Percentiles rank a stretch among this genome's conserved stretches.
These are phyloP conservation scores for Remorina albescens DNA, from an alignment of 2,797 vertebrate genomes.

Conservation along the genomic window DNA sequence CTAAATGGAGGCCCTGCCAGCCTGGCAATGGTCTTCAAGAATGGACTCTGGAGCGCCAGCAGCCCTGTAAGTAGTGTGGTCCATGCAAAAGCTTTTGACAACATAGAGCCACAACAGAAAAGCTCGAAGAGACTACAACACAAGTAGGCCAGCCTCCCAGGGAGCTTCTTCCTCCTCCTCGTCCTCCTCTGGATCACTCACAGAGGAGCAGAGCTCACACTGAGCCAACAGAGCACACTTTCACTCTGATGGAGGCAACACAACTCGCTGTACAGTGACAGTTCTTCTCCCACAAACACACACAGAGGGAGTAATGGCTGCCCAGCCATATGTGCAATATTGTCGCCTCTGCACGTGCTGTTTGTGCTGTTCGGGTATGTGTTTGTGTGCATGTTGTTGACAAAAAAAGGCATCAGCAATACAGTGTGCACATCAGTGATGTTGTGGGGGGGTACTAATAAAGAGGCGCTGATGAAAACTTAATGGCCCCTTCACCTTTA, in stretches of 20 bases:
- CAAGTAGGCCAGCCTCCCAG: conserved; percentile 64
- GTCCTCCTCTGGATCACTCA: conserved; percentile 30
- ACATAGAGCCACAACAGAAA: conserved; percentile 46
- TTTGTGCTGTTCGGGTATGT: not conserved
- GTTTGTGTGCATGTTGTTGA: conserved; percentile 41
- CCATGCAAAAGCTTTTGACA: conserved; percentile 56
- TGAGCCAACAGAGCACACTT: conserved; percentile 21
- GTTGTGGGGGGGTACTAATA: conserved; percentile 62
- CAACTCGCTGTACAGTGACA: conserved; percentile 17
- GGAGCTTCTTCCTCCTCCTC: conserved; percentile 28
- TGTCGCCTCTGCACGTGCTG: conserved; percentile 24
- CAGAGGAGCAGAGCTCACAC: conserved; percentile 27
- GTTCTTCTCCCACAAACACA: conserved; percentile 20
- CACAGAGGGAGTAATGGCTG: conserved; percentile 21
- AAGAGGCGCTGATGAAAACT: conserved; percentile 80
- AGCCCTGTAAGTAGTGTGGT: conserved; percentile 23
- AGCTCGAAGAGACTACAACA: conserved; percentile 44
- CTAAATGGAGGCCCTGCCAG: conserved; percentile 43
- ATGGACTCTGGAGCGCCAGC: conserved; percentile 43
- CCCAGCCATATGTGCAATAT: not conserved
- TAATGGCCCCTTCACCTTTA: conserved; percentile 81
- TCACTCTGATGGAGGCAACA: conserved; percentile 44
- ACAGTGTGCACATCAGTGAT: conserved; percentile 66
- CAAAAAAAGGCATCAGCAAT: conserved; percentile 57
- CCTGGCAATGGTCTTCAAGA: conserved; percentile 25